These are phyloP conservation scores for Eremophila alpestris DNA, from an alignment of 2,797 vertebrate species.

Conservation along the genomic window DNA sequence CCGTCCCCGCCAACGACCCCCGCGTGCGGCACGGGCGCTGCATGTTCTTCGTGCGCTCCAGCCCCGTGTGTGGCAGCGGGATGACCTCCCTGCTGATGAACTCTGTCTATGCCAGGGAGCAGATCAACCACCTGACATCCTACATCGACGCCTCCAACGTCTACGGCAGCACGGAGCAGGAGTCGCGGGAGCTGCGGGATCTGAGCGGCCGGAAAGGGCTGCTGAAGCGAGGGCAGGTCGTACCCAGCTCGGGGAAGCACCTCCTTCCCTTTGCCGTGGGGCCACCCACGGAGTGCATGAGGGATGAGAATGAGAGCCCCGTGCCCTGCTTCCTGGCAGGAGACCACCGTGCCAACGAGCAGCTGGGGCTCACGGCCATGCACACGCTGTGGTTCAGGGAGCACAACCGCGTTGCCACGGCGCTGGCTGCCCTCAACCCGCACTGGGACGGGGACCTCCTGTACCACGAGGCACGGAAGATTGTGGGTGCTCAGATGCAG, in stretches of 20 bases:
- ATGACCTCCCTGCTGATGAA: constrained; percentile 77
- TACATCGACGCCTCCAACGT: constrained; percentile 75
- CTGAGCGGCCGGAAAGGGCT: constrained; percentile 39
- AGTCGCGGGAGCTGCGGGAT: constrained; percentile 63
- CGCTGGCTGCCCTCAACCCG: constrained; percentile 67
- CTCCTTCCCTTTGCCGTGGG: constrained; percentile 73
- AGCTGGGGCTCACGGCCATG: constrained; percentile 75
- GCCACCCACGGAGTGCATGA: constrained; percentile 77
- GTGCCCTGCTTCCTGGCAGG: constrained; percentile 75
- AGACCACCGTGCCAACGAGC: constrained; percentile 76
- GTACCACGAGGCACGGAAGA: constrained; percentile 74
- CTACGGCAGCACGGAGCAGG: constrained; percentile 73
- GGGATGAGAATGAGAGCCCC: constrained; percentile 71
- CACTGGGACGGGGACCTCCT: constrained; percentile 76
- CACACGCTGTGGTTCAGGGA: constrained; percentile 78
- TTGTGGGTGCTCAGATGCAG: constrained; percentile 77
- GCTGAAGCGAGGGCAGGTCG: constrained; percentile 57
- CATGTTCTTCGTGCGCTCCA: constrained; percentile 77
- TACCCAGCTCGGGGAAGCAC: constrained; percentile 58
- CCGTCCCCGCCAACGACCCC: constrained; percentile 69
- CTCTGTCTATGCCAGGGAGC: constrained; percentile 73
- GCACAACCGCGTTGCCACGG: constrained; percentile 67
- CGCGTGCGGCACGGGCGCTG: constrained; percentile 65
- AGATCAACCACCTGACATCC: constrained; percentile 75
- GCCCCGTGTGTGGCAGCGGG: constrained; percentile 73